Evolutionary conservation across 2,888 invertebrate genomes (phyloP).

Genomic region (Cantharis lateralis): DNA sequence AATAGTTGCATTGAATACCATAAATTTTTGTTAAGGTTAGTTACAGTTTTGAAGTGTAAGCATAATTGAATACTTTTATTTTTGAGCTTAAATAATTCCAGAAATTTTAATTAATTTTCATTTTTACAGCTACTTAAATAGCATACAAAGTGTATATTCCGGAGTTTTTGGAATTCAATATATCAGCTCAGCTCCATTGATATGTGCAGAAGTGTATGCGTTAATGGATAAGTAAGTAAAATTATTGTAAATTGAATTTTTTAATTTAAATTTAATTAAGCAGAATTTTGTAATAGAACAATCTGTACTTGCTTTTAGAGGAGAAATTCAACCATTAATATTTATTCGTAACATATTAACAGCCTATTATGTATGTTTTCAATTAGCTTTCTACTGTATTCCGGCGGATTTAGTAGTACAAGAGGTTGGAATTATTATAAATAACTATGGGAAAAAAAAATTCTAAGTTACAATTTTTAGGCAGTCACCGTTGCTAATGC

Average conservation of each 20-base stretch:
- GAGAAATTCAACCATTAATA: not conserved
- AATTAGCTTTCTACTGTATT: not conserved
- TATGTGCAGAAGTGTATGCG: not conserved
- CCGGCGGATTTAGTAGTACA: not conserved
- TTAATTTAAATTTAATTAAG: too few relatives aligned
- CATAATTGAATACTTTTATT: too few relatives aligned
- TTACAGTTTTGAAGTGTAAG: not conserved
- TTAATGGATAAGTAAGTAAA: not conserved
- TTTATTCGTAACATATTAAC: not conserved
- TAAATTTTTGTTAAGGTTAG: not conserved
- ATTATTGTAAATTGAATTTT: too few relatives aligned
- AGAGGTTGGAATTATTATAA: not conserved
- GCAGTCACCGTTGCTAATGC: not conserved
- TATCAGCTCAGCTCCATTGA: not conserved
- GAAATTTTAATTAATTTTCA: too few relatives aligned
- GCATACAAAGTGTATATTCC: not conserved
- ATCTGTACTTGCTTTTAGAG: not conserved
- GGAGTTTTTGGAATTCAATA: not conserved
- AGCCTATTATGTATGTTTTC: not conserved
- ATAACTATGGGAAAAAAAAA: not conserved
- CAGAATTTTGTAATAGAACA: too few relatives aligned
- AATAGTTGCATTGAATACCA: not conserved
- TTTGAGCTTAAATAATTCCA: too few relatives aligned
- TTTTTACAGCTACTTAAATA: not conserved
- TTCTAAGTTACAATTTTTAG: not conserved